phyloP scores from a whole-genome alignment of 2,888 invertebrate species.

The Nymphalis polychloros region DNA sequence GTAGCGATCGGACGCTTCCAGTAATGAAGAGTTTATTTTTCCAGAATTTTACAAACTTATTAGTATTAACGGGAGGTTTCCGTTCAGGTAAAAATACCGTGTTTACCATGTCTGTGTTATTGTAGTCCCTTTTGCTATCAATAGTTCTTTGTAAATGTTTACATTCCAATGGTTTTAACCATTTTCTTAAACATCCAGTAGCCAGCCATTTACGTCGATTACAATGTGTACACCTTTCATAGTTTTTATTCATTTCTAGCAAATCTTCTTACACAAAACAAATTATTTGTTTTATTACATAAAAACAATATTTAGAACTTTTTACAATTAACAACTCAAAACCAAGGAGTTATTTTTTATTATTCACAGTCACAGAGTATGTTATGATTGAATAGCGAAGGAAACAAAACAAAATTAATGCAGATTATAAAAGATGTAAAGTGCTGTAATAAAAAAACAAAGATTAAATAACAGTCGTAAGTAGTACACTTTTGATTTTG shows the following conservation, averaged over 20 bases:
- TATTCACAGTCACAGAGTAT: background rate
- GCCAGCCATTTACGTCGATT: conserved; percentile 76
- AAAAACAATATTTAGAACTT: conserved; percentile 1
- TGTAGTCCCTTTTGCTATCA: conserved; percentile 72
- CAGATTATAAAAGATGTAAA: background rate
- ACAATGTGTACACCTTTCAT: conserved; percentile 74
- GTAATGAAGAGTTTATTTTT: conserved; percentile 73
- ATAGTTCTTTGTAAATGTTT: conserved; percentile 75
- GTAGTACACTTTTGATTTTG: background rate
- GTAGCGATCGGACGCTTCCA: conserved; percentile 72
- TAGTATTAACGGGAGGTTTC: conserved; percentile 63
- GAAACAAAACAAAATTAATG: background rate
- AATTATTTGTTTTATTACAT: background rate
- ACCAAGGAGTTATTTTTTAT: background rate
- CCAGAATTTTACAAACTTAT: conserved; percentile 76
- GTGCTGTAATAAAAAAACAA: background rate
- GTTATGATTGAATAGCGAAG: too few relatives aligned
- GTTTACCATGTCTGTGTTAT: conserved; percentile 68
- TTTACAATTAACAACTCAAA: background rate
- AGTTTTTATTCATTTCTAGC: conserved; percentile 71
- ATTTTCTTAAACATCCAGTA: conserved; percentile 75
- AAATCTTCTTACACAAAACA: conserved; percentile 1
- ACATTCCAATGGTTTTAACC: conserved; percentile 78
- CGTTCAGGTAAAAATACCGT: conserved; percentile 70
- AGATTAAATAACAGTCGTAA: background rate